Percentiles rank a stretch among this genome's conserved stretches.
phyloP scores from a whole-genome alignment of 2,797 vertebrate species.

The Rousettus madagascariensis region DNA sequence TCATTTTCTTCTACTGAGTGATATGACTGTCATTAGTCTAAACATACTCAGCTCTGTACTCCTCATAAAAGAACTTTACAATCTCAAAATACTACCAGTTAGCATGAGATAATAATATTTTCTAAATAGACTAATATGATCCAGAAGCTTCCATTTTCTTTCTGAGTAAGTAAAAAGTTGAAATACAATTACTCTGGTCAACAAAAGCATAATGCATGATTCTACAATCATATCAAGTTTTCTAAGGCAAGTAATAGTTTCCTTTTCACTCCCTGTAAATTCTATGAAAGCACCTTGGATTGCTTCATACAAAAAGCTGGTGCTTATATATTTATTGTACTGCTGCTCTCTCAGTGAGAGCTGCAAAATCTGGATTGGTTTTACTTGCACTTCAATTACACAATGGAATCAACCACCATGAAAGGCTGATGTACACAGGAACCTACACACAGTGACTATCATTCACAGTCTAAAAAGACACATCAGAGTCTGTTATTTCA shows the following conservation, averaged over 20 bases:
- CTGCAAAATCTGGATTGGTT: not conserved
- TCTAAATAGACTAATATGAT: not conserved
- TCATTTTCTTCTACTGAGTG: not conserved
- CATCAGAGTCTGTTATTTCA: not conserved
- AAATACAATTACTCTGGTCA: constrained; percentile 13
- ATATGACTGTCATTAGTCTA: not conserved
- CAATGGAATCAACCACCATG: not conserved
- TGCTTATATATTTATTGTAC: not conserved
- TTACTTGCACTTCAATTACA: not conserved
- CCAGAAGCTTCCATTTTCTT: constrained; percentile 7
- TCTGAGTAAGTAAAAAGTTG: constrained; percentile 15
- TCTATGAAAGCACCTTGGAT: not conserved
- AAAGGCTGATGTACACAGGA: not conserved
- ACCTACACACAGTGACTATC: not conserved
- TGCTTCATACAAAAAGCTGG: not conserved
- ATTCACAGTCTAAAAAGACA: not conserved
- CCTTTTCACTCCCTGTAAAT: not conserved
- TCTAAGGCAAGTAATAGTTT: not conserved
- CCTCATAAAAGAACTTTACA: not conserved
- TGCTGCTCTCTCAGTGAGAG: not conserved
- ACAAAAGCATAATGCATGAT: not conserved
- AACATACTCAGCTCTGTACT: not conserved
- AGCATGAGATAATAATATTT: constrained; percentile 7
- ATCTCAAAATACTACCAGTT: not conserved
- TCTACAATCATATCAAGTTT: constrained; percentile 3